These are phyloP conservation scores for Thaleichthys pacificus DNA, from an alignment of 2,797 vertebrate genomes.

Conservation along the genomic window DNA sequence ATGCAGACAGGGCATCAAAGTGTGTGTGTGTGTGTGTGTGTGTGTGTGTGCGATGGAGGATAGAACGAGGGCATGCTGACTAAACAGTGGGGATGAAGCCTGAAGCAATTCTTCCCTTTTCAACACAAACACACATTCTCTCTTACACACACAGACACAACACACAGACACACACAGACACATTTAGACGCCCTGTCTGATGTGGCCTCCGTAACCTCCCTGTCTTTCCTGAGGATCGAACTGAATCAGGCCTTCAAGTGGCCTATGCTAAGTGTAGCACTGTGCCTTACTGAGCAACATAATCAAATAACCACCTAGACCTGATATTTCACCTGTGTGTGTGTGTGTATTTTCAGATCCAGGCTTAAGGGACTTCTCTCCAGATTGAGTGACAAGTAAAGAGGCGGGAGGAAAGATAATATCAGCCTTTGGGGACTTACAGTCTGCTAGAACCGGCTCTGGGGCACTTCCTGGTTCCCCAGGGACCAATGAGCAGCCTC, in stretches of 20 bases:
- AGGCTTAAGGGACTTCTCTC: constrained; percentile 53
- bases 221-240: not conserved
- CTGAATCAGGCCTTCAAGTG: not conserved
- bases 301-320: not conserved
- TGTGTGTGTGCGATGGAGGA: constrained; percentile 50
- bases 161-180: not conserved
- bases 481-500: constrained; percentile 74
- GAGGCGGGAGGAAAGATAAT: constrained; percentile 63
- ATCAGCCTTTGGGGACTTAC: constrained; percentile 66
- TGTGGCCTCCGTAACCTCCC: not conserved
- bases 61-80: constrained; percentile 58
- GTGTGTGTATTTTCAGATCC: constrained; percentile 25
- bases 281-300: constrained; percentile 8
- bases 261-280: not conserved
- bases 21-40: constrained; percentile 21
- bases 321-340: constrained; percentile 3
- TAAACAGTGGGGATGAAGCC: constrained; percentile 53
- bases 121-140: not conserved
- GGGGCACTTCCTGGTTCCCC: constrained; percentile 70
- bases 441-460: constrained; percentile 68
- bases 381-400: constrained; percentile 67
- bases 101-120: constrained; percentile 62
- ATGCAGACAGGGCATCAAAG: constrained; percentile 20
- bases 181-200: not conserved
- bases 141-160: constrained; percentile 4